Percentiles rank a stretch among this genome's conserved stretches.
Evolutionary conservation across 2,113 vertebrate species (phyloP).

Genomic region (Muntiacus muntjak): DNA sequence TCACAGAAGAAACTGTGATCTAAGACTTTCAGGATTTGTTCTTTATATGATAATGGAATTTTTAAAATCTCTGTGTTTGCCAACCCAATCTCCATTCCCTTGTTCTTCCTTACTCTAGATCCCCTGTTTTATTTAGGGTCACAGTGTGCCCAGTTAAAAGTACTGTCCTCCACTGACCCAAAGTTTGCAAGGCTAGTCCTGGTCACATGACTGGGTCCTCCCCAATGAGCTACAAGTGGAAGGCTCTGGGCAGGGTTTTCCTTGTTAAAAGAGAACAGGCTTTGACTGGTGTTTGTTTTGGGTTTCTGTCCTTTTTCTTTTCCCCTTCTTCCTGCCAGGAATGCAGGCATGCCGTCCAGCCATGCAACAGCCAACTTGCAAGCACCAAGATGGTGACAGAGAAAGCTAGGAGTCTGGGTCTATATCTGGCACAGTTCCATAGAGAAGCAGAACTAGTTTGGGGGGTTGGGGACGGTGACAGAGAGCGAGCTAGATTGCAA

Average conservation of each 20-base stretch:
- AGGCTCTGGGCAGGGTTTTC: not conserved
- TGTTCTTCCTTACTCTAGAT: not conserved
- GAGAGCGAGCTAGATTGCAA: not conserved
- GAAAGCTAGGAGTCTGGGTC: not conserved
- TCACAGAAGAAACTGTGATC: not conserved
- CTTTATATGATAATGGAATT: not conserved
- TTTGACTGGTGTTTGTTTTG: not conserved
- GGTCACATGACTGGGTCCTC: not conserved
- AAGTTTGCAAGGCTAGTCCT: not conserved
- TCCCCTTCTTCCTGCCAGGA: not conserved
- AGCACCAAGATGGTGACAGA: not conserved
- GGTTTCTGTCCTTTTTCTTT: not conserved
- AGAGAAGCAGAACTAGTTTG: not conserved
- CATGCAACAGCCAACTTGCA: not conserved
- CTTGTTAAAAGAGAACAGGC: not conserved
- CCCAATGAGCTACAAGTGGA: not conserved
- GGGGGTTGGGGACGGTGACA: accelerated
- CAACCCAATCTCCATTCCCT: not conserved
- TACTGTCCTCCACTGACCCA: not conserved
- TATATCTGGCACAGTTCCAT: not conserved
- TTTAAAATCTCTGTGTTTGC: not conserved
- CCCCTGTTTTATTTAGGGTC: not conserved
- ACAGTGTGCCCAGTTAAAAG: not conserved
- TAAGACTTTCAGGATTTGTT: not conserved
- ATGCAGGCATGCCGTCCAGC: not conserved